Conservation (phyloP, 2,113 vertebrate species). For the Burhinus oedicnemus region DNA sequence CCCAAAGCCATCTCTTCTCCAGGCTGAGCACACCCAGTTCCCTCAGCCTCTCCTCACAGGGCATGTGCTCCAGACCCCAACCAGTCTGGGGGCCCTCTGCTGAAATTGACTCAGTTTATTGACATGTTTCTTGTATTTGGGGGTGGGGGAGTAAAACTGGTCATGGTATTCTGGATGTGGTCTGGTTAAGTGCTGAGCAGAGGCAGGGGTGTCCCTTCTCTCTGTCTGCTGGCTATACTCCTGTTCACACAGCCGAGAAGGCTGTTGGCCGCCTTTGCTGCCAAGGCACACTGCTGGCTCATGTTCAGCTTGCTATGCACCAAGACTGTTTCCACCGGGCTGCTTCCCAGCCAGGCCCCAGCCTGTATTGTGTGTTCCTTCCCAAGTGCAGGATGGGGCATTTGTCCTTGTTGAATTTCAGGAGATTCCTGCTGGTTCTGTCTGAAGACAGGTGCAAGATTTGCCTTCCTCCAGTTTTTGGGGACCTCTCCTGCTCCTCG, state of each 20-base stretch:
- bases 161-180: background rate
- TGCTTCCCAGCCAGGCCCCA: background rate
- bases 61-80: background rate
- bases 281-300: background rate
- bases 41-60: background rate
- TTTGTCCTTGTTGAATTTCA: background rate
- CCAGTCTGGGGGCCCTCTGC: background rate
- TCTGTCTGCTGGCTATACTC: background rate
- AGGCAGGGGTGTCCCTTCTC: accelerated
- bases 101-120: background rate
- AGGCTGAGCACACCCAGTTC: background rate
- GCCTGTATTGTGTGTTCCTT: background rate
- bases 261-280: background rate
- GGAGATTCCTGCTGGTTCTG: background rate
- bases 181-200: background rate
- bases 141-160: background rate
- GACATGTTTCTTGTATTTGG: background rate
- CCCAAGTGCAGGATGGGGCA: background rate
- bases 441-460: background rate
- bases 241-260: background rate
- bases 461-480: background rate
- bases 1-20: background rate
- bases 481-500: background rate
- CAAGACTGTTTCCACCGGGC: background rate
- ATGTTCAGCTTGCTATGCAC: background rate